phyloP scores from a whole-genome alignment of 2,113 vertebrate species.

The Engraulis encrasicolus region DNA sequence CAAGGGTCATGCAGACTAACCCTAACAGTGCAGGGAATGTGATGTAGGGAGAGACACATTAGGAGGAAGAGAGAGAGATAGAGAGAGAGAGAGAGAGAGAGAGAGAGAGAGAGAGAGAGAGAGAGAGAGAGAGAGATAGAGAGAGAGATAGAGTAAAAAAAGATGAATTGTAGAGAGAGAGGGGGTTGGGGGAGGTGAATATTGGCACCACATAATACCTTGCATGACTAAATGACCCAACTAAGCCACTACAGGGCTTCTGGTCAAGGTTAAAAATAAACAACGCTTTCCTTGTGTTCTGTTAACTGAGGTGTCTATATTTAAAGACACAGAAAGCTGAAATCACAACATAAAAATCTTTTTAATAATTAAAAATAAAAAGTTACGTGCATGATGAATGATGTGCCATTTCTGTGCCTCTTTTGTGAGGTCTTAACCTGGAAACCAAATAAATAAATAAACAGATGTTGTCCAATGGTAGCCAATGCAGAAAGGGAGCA shows the following conservation, averaged over 20 bases:
- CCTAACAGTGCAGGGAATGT: not conserved
- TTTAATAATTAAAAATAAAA: not conserved
- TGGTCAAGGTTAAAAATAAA: not conserved
- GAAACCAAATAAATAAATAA: constrained; percentile 27
- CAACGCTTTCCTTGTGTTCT: constrained; percentile 18
- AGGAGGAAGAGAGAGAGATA: not conserved
- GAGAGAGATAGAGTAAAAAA: no score
- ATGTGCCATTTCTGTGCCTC: not conserved
- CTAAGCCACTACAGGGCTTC: not conserved
- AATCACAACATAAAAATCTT: not conserved
- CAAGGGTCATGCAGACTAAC: not conserved
- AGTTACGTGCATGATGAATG: not conserved
- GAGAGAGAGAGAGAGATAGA: no score
- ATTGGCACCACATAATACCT: not conserved
- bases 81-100: no score
- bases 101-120: not conserved
- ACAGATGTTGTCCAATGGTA: constrained; percentile 29
- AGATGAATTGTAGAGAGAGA: no score
- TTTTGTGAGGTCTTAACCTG: not conserved
- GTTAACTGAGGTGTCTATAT: not conserved
- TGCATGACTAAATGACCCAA: constrained; percentile 3
- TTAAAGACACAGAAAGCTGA: constrained; percentile 16
- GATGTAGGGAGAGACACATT: not conserved
- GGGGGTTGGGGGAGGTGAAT: not conserved
- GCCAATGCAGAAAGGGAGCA: not conserved